phyloP scores from a whole-genome alignment of 1,140 invertebrate species.

The Drosophila ercepeae region DNA sequence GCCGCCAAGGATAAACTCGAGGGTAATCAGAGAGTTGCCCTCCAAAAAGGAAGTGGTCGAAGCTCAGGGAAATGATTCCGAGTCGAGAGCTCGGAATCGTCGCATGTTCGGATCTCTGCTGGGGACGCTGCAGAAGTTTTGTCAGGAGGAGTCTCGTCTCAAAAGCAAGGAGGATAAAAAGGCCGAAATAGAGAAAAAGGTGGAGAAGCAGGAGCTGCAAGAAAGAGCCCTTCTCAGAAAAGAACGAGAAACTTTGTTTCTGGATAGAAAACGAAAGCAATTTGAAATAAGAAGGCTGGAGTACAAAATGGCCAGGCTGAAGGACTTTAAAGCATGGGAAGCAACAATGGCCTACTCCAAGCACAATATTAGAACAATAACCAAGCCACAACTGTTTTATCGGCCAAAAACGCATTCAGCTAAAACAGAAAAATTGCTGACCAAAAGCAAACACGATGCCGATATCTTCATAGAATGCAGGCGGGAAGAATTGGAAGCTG shows the following conservation, averaged over 20 bases:
- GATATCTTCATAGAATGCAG: slow-evolving; percentile 46
- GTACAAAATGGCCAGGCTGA: slow-evolving; percentile 93
- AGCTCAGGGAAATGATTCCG: slow-evolving; percentile 93
- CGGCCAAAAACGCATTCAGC: slow-evolving; percentile 86
- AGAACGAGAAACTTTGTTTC: slow-evolving; percentile 93
- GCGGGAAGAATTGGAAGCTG: slow-evolving; percentile 51
- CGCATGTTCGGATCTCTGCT: slow-evolving; percentile 97
- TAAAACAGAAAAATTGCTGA: slow-evolving; percentile 49
- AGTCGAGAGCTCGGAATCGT: slow-evolving; percentile 93
- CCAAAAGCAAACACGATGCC: slow-evolving; percentile 54
- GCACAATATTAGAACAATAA: slow-evolving; percentile 94
- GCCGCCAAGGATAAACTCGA: slow-evolving; percentile 78
- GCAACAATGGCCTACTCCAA: slow-evolving; percentile 89
- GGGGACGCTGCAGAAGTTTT: slow-evolving; percentile 97
- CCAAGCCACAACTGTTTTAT: slow-evolving; percentile 94
- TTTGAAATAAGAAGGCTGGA: slow-evolving; percentile 95
- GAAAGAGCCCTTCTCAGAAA: slow-evolving; percentile 94
- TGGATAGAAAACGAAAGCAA: slow-evolving; percentile 93
- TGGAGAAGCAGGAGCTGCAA: slow-evolving; percentile 94
- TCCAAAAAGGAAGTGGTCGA: slow-evolving; percentile 91
- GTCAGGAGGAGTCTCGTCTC: slow-evolving; percentile 95
- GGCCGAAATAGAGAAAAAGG: slow-evolving; percentile 95
- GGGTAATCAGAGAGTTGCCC: slow-evolving; percentile 88
- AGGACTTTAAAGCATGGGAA: slow-evolving; percentile 95
- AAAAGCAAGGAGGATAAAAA: slow-evolving; percentile 89